Conservation (phyloP, 2,888 invertebrate genomes). For the Drosophila suboccidentalis region DNA sequence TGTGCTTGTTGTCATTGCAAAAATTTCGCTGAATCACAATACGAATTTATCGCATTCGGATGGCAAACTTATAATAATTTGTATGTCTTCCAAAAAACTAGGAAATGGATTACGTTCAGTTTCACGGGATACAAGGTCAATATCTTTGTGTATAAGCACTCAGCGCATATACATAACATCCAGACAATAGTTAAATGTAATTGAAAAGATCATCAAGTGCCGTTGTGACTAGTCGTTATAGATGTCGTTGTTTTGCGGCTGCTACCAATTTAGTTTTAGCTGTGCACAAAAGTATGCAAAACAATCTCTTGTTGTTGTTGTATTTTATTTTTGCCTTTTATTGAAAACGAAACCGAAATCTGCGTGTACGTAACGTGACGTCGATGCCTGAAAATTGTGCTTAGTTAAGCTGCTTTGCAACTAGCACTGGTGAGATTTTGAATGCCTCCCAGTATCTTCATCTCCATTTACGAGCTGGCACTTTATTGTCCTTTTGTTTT, state of each 20-base stretch:
- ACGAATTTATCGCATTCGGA: neutral
- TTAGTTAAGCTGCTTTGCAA: conserved; percentile 67
- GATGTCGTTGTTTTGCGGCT: neutral
- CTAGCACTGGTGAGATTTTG: conserved; percentile 21
- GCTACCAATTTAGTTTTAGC: conserved; percentile 1
- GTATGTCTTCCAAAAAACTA: neutral
- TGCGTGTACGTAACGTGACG: conserved; percentile 1
- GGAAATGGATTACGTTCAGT: neutral
- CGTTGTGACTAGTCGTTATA: neutral
- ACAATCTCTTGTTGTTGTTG: neutral
- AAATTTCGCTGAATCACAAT: neutral
- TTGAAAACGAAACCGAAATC: neutral
- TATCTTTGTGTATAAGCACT: neutral
- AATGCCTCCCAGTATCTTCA: conserved; percentile 1
- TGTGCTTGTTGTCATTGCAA: too few relatives aligned
- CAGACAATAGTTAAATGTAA: neutral
- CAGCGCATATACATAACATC: neutral
- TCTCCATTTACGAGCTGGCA: conserved; percentile 64
- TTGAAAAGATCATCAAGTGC: neutral
- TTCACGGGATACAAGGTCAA: neutral
- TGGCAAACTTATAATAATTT: conserved; percentile 1
- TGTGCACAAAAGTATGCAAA: neutral
- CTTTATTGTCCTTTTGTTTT: conserved; percentile 77
- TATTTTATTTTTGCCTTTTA: neutral
- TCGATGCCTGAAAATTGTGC: conserved; percentile 41